Evolutionary conservation across 1,140 invertebrate genomes (phyloP), one percentile per base, ranked within the genome.

Genomic region (Heterodera schachtii): DNA sequence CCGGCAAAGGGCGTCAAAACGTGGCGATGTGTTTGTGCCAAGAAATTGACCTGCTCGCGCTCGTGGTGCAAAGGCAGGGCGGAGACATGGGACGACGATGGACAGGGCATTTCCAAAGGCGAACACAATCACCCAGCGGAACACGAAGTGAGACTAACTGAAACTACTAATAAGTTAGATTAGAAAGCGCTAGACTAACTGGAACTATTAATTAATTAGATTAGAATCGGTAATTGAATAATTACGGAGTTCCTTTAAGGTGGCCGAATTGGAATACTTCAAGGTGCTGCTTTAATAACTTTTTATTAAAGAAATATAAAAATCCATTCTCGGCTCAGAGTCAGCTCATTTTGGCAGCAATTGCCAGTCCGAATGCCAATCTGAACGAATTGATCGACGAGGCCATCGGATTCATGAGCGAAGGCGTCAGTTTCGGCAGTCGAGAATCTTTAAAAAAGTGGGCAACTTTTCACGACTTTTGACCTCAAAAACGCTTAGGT

Each of bases 1-100:
- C 77, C 84, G 6, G 78, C 84, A 43, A 86, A 85, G 46, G 85
- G 85, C 49, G 85, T 85, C 9, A 85, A 88, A 49, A 86, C 85
- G 3, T 86, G 85, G 85, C 84, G 85, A 41, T 86, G 85, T 79
- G 86, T 88, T 13, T 88, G 86, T 80, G 85, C 85, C 8, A 86
- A 86, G 74, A 86, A 86, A 70, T 76, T 87, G 75, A 86, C 85
- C 13, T 82, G 81, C 69, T 78, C 80, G 9, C 60, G 85, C 66
- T 88, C 85, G 43, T 85, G 84, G 84, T 85, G 84, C 44, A 84
- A 86, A 49, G 83, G 79, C 67, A 70, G 85, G 67, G 86, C 86
- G 8, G 85, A 86, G 78, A 87, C 85, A 16, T 88, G 86, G 86
- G 86, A 87, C 69, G 81, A 81, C 70, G 85, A 86, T 67, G 73